Conservation (phyloP, 2,797 vertebrate genomes). For the Dromococcyx pavoninus region DNA sequence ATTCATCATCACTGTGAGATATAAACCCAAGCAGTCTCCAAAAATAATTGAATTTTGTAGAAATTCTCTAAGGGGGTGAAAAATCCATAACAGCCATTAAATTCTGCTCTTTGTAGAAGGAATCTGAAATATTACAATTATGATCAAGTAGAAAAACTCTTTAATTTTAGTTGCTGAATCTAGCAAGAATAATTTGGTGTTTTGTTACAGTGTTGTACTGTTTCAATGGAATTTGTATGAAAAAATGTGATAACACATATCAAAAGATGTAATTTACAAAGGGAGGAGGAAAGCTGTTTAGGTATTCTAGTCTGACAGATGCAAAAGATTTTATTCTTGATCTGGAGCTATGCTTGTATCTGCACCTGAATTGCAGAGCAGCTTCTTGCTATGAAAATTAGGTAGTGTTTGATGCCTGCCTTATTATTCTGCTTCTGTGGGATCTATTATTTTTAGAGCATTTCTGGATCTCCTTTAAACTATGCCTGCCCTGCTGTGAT, state of each 20-base stretch:
- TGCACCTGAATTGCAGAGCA: background rate
- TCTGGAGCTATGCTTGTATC: background rate
- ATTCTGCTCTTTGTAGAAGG: slow-evolving; percentile 54
- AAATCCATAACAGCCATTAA: slow-evolving; percentile 68
- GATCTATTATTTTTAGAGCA: background rate
- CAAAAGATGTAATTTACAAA: background rate
- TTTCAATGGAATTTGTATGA: slow-evolving; percentile 1
- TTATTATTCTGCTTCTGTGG: background rate
- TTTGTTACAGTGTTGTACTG: background rate
- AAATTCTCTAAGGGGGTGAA: slow-evolving; percentile 68
- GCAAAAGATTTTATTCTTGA: background rate
- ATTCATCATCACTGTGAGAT: slow-evolving; percentile 63
- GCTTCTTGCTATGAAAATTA: background rate
- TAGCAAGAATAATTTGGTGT: background rate
- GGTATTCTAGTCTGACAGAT: background rate
- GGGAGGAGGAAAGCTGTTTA: background rate
- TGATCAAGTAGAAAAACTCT: background rate
- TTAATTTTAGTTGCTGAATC: slow-evolving; percentile 5
- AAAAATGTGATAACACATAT: background rate
- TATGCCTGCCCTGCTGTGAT: background rate
- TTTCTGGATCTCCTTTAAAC: background rate
- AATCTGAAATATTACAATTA: slow-evolving; percentile 42
- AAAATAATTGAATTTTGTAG: slow-evolving; percentile 73
- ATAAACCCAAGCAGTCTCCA: slow-evolving; percentile 54
- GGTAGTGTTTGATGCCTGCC: background rate